Evolutionary conservation across 2,888 invertebrate species (phyloP).

Genomic region (Aphodius sticticus): DNA sequence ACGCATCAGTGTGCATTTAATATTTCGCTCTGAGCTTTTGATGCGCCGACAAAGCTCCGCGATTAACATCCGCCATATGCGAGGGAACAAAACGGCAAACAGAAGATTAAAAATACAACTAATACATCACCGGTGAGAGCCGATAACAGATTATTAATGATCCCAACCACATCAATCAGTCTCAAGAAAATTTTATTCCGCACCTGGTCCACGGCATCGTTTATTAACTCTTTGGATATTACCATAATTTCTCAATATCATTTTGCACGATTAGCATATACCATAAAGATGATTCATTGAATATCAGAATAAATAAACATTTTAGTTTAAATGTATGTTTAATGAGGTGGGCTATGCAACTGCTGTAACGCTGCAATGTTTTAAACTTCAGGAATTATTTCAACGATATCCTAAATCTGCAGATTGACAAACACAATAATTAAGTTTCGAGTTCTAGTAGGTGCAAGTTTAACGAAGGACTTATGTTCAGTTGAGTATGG

Average conservation of each 20-base stretch:
- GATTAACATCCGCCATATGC: not conserved
- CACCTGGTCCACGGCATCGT: not conserved
- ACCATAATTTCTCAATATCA: not conserved
- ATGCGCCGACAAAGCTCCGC: not conserved
- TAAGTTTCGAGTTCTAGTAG: too few species aligned
- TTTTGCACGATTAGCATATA: too few species aligned
- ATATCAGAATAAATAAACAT: too few species aligned
- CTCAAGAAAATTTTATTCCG: slow-evolving; percentile 4
- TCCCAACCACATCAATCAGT: not conserved
- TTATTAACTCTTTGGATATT: not conserved
- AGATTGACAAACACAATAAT: too few species aligned
- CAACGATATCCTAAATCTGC: too few species aligned
- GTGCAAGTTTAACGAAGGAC: too few species aligned
- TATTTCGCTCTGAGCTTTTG: not conserved
- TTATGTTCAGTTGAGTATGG: too few species aligned
- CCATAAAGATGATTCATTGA: too few species aligned
- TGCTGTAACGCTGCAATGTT: too few species aligned
- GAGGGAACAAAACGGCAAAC: not conserved
- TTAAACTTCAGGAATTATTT: too few species aligned
- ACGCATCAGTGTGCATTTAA: not conserved
- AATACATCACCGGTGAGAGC: not conserved
- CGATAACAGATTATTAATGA: slow-evolving; percentile 4
- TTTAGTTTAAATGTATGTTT: too few species aligned
- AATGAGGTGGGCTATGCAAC: too few species aligned
- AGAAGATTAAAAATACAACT: slow-evolving; percentile 4